Conservation (phyloP, 1,140 invertebrate species). For the Drosophila sucinea region DNA sequence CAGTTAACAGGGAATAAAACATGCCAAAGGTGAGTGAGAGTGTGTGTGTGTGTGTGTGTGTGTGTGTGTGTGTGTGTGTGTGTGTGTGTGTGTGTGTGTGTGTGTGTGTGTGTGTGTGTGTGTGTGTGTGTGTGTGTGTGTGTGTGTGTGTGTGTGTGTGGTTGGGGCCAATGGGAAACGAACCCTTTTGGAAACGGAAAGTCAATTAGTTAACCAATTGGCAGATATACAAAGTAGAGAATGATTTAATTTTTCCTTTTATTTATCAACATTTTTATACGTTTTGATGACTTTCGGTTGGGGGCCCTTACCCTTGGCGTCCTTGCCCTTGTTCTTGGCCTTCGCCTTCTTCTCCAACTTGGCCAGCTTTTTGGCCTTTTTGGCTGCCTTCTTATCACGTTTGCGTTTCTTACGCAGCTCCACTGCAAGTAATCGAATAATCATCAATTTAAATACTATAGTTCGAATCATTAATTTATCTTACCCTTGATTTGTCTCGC, state of each 20-base stretch:
- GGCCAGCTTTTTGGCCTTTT: conserved; percentile 17
- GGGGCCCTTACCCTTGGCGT: conserved; percentile 1
- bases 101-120: not conserved
- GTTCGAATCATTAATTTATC: not conserved
- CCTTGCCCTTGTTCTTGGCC: conserved; percentile 5
- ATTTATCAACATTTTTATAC: conserved; percentile 38
- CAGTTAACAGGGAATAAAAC: not conserved
- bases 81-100: not conserved
- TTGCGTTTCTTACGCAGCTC: conserved; percentile 27
- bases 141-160: not conserved
- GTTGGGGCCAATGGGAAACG: not conserved
- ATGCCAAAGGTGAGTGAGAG: not conserved
- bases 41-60: too few species aligned
- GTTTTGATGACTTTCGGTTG: conserved; percentile 34
- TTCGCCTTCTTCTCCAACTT: conserved; percentile 10
- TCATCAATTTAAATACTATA: too few species aligned
- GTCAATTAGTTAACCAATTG: conserved; percentile 4
- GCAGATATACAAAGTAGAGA: not conserved
- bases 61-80: not conserved
- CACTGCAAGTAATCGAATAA: not conserved
- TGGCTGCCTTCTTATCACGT: conserved; percentile 1
- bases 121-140: not conserved
- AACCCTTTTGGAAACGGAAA: not conserved
- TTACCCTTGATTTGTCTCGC: conserved; percentile 45
- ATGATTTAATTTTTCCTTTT: not conserved